phyloP scores from a whole-genome alignment of 2,888 invertebrate genomes.

The Hypolimnas misippus region DNA sequence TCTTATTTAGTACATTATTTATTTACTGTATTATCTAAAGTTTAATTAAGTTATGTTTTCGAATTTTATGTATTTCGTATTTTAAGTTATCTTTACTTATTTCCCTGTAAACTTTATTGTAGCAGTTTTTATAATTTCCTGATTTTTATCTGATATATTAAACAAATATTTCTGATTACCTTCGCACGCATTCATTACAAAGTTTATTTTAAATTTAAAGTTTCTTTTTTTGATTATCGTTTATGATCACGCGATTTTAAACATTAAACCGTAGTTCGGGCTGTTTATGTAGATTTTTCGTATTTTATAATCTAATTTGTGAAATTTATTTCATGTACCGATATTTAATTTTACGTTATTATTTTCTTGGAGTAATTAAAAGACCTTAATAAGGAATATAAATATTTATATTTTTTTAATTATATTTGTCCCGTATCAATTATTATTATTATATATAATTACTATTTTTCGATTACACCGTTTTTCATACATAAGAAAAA shows the following conservation, averaged over 20 bases:
- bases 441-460: too few species aligned
- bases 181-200: constrained; percentile 25
- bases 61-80: not conserved
- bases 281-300: constrained; percentile 9
- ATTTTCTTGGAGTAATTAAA: not conserved
- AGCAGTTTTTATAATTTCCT: not conserved
- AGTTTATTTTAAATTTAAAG: not conserved
- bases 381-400: not conserved
- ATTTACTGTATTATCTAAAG: not conserved
- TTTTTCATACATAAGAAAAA: too few species aligned
- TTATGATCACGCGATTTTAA: constrained; percentile 39
- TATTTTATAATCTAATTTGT: constrained; percentile 6
- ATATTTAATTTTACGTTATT: constrained; percentile 2
- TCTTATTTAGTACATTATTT: not conserved
- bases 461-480: too few species aligned
- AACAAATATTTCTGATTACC: constrained; percentile 25
- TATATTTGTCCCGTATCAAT: too few species aligned
- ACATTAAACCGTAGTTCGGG: not conserved
- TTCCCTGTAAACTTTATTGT: not conserved
- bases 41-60: not conserved
- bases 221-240: constrained; percentile 25
- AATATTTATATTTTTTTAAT: too few species aligned
- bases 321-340: not conserved
- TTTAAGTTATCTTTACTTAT: not conserved
- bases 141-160: constrained; percentile 20